Evolutionary conservation across 1,140 invertebrate species (phyloP).

Genomic region (Drosophila fuyamai): DNA sequence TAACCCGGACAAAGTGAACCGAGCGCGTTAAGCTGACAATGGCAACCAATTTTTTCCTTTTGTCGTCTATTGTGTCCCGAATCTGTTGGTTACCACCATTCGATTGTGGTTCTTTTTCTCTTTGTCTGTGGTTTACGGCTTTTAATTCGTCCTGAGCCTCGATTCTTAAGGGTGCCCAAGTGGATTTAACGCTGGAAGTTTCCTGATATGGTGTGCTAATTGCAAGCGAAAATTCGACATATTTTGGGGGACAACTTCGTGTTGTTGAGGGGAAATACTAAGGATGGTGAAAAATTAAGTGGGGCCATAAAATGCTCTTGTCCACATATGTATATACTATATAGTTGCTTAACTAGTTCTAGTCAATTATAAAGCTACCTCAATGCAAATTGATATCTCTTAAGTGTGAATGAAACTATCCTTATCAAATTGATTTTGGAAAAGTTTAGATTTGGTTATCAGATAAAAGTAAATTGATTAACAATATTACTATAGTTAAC

Average conservation of each 20-base stretch:
- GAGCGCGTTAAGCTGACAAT: constrained; percentile 78
- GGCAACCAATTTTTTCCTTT: constrained; percentile 53
- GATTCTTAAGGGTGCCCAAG: constrained; percentile 33
- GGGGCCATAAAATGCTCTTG: too few relatives aligned
- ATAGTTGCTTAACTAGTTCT: too few relatives aligned
- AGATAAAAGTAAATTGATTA: neutral
- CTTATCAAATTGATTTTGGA: too few relatives aligned
- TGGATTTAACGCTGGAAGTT: constrained; percentile 24
- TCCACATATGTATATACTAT: too few relatives aligned
- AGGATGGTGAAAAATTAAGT: too few relatives aligned
- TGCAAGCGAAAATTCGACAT: constrained; percentile 26
- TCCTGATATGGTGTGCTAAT: constrained; percentile 54
- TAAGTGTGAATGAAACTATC: too few relatives aligned
- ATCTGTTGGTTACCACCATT: constrained; percentile 45
- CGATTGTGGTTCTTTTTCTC: constrained; percentile 54
- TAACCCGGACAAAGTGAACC: constrained; percentile 51
- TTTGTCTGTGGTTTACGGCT: constrained; percentile 75
- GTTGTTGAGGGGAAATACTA: too few relatives aligned
- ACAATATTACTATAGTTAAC: neutral
- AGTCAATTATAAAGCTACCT: too few relatives aligned
- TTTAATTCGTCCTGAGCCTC: constrained; percentile 69
- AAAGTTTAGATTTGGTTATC: too few relatives aligned
- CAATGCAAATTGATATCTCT: too few relatives aligned
- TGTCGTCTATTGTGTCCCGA: constrained; percentile 27
- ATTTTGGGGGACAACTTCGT: constrained; percentile 4